Conservation (phyloP, 2,888 invertebrate genomes). For the Xestia sexstrigata region DNA sequence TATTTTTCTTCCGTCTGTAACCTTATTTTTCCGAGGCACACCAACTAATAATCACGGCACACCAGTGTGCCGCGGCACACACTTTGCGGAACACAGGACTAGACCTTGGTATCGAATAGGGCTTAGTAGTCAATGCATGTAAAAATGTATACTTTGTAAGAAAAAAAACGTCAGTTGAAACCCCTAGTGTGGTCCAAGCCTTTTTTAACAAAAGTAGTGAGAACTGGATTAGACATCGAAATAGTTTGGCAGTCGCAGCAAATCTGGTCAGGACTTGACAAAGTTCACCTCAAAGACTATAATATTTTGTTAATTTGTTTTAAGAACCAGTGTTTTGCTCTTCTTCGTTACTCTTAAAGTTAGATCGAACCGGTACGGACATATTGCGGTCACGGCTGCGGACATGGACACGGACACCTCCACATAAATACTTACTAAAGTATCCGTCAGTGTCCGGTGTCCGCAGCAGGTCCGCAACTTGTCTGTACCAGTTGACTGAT, state of each 20-base stretch:
- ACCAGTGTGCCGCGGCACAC: too few relatives aligned
- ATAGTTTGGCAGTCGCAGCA: constrained; percentile 32
- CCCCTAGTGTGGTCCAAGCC: constrained; percentile 18
- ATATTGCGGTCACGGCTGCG: background rate
- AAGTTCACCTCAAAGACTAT: constrained; percentile 23
- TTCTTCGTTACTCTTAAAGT: constrained; percentile 1
- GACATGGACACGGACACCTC: background rate
- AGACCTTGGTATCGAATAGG: too few relatives aligned
- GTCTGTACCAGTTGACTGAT: background rate
- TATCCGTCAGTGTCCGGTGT: background rate
- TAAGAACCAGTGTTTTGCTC: constrained; percentile 42
- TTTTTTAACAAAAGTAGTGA: constrained; percentile 6
- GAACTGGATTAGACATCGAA: constrained; percentile 34
- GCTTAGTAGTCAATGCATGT: background rate
- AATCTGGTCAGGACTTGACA: constrained; percentile 48
- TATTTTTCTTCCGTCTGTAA: too few relatives aligned
- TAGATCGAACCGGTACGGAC: background rate
- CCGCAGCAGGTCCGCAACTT: background rate
- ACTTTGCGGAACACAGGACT: too few relatives aligned
- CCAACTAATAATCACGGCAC: too few relatives aligned
- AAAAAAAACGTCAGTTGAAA: constrained; percentile 19
- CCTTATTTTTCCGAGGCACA: too few relatives aligned
- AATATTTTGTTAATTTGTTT: constrained; percentile 57
- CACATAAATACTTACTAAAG: background rate
- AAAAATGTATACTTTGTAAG: background rate